Evolutionary conservation across 1,140 invertebrate species (phyloP).

Genomic region (Listronotus bonariensis): DNA sequence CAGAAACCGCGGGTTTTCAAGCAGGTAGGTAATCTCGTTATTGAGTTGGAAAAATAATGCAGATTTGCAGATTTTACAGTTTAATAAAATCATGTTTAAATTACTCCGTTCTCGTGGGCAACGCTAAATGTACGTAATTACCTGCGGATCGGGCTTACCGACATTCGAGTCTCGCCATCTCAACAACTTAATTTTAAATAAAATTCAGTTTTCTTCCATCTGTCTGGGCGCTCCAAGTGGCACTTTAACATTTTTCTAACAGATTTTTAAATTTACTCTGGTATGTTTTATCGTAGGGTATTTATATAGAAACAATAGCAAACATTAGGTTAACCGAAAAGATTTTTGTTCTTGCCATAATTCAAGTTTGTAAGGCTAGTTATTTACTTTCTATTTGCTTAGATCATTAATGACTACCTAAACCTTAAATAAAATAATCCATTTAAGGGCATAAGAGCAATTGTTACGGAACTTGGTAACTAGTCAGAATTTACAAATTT

Average conservation of each 20-base stretch:
- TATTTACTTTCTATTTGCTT: too few species aligned
- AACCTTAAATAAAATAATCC: too few species aligned
- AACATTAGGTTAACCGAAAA: too few species aligned
- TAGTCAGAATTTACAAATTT: too few species aligned
- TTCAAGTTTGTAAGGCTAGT: too few species aligned
- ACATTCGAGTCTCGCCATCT: slow-evolving; percentile 17
- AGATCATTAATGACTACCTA: too few species aligned
- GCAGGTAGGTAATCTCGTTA: slow-evolving; percentile 42
- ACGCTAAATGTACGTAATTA: slow-evolving; percentile 35
- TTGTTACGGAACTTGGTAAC: too few species aligned
- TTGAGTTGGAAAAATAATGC: slow-evolving; percentile 45
- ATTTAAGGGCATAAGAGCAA: too few species aligned
- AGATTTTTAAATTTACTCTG: not conserved
- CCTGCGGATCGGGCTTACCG: slow-evolving; percentile 26
- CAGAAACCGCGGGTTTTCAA: slow-evolving; percentile 26
- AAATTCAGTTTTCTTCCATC: slow-evolving; percentile 28
- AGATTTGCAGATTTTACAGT: slow-evolving; percentile 44
- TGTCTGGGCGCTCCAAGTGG: slow-evolving; percentile 6
- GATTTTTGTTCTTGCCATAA: too few species aligned
- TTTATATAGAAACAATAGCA: too few species aligned
- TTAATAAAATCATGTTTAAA: slow-evolving; percentile 47
- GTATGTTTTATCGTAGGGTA: too few species aligned
- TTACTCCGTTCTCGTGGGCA: slow-evolving; percentile 29
- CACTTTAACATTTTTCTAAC: slow-evolving; percentile 14
- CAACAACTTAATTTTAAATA: slow-evolving; percentile 28